A percentile compares a stretch with the other conserved stretches of the same genome.
Evolutionary conservation across 1,140 invertebrate genomes (phyloP).

Genomic region (Drosophila erecta): DNA sequence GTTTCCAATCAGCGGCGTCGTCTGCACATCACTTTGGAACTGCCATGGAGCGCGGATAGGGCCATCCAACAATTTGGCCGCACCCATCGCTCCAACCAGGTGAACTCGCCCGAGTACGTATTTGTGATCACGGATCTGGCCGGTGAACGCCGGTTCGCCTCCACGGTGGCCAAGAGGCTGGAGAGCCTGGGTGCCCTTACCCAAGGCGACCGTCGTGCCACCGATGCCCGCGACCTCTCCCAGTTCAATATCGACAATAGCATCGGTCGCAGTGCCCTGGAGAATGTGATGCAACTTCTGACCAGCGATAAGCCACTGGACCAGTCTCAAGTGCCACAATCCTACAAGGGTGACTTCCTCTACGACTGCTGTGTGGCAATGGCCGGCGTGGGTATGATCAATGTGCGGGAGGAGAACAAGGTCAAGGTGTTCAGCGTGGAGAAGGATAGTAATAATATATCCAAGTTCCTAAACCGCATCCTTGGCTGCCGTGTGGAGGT

Average conservation of each 20-base stretch:
- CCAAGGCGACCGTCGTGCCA: conserved; percentile 98
- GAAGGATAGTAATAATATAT: conserved; percentile 98
- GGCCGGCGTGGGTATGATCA: conserved; percentile 96
- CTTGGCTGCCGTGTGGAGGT: conserved; percentile 98
- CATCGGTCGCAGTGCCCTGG: conserved; percentile 95
- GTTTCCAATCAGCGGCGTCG: conserved; percentile 95
- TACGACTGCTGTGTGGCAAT: conserved; percentile 94
- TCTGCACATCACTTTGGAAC: conserved; percentile 98
- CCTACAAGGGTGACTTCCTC: conserved; percentile 96
- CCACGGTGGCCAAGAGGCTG: conserved; percentile 96
- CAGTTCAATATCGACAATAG: conserved; percentile 99
- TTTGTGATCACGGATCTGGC: conserved; percentile 99
- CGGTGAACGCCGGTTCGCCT: conserved; percentile 97
- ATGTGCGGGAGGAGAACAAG: conserved; percentile 91
- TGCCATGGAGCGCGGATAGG: conserved; percentile 99
- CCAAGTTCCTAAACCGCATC: conserved; percentile 99
- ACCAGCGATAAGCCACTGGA: conserved; percentile 88
- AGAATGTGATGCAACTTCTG: conserved; percentile 95
- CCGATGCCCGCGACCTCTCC: conserved; percentile 97
- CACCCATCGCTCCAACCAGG: conserved; percentile 91
- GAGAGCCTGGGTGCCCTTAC: conserved; percentile 98
- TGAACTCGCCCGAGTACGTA: conserved; percentile 99
- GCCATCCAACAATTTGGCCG: conserved; percentile 99
- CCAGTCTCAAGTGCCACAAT: conserved; percentile 5
- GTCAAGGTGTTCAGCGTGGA: conserved; percentile 91